Conservation (phyloP, 2,113 vertebrate genomes). For the Upupa epops region DNA sequence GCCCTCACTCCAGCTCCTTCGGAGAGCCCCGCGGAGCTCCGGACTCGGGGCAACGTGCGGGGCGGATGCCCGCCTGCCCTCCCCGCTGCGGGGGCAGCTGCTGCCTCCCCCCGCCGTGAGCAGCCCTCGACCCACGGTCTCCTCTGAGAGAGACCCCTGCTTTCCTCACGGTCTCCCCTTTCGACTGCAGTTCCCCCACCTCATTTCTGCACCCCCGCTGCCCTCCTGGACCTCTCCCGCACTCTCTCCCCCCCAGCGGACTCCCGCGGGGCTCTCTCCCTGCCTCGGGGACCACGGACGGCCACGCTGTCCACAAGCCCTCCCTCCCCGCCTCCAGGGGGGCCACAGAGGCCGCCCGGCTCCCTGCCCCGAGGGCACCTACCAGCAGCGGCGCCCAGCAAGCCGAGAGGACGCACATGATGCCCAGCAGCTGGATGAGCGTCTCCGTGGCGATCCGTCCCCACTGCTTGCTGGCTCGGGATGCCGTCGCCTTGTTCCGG, state of each 20-base stretch:
- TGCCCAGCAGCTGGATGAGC: conserved; percentile 90
- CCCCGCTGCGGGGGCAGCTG: too few relatives aligned
- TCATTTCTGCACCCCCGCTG: neutral
- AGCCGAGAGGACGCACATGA: conserved; percentile 90
- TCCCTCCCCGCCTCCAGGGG: neutral
- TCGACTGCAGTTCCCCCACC: neutral
- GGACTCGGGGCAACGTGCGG: accelerated
- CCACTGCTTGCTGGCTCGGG: conserved; percentile 84
- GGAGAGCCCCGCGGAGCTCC: accelerated
- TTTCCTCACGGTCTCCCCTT: neutral
- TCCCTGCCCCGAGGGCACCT: conserved; percentile 47
- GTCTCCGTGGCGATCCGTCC: conserved; percentile 92
- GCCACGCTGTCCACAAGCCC: accelerated
- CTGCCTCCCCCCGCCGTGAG: neutral
- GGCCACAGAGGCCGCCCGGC: too few relatives aligned
- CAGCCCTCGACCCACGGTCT: accelerated
- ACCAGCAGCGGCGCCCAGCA: conserved; percentile 97
- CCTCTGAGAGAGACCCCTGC: neutral
- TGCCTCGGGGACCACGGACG: accelerated
- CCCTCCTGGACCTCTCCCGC: neutral
- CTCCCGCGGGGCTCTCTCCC: neutral
- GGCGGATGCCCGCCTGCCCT: neutral
- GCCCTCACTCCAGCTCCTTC: neutral
- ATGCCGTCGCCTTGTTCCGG: conserved; percentile 73
- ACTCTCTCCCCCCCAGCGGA: accelerated